Evolutionary conservation across 2,797 vertebrate genomes (phyloP).

Genomic region (Paguma larvata): DNA sequence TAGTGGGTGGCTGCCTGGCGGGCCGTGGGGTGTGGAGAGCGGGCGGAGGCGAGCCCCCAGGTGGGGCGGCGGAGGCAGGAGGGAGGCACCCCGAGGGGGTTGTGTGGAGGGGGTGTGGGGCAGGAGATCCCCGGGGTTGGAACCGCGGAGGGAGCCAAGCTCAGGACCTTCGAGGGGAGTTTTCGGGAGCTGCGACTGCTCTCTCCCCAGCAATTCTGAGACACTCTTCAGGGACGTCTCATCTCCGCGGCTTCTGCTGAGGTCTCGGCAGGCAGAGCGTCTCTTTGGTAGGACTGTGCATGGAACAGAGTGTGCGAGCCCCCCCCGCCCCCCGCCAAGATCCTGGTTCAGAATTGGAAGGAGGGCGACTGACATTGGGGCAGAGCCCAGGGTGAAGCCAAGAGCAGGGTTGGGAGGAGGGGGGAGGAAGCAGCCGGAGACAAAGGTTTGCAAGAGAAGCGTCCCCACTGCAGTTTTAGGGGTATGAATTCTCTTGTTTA

Average conservation of each 20-base stretch:
- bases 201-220: background rate
- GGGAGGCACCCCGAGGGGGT: accelerated
- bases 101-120: accelerated
- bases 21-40: accelerated
- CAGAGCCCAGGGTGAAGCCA: no score
- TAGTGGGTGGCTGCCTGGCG: background rate
- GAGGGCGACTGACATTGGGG: accelerated
- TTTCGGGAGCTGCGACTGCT: background rate
- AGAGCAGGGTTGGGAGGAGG: background rate
- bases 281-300: background rate
- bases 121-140: background rate
- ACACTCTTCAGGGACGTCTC: accelerated
- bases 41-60: background rate
- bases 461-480: accelerated
- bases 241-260: background rate
- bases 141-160: background rate
- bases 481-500: background rate
- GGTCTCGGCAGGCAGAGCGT: accelerated
- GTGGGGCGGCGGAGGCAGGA: background rate
- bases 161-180: accelerated
- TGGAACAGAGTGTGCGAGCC: accelerated
- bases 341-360: background rate
- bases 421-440: background rate
- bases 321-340: background rate
- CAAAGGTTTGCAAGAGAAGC: accelerated